Evolutionary conservation across 2,888 invertebrate species (phyloP), one percentile per base, ranked within the genome.

Genomic region (Scaptomyza caliginosa): DNA sequence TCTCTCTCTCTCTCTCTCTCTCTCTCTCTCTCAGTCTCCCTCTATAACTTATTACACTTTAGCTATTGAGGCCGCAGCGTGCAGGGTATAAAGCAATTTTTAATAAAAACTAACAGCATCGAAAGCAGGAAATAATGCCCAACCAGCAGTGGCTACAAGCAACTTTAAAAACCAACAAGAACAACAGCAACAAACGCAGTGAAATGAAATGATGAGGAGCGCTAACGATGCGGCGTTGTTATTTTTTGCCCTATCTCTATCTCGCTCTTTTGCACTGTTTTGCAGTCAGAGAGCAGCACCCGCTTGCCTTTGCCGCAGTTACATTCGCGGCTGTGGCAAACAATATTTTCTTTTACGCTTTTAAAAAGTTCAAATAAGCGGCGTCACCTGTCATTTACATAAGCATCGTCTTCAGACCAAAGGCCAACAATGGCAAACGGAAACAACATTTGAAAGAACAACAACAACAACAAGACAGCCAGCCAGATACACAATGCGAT

Each of bases 61-160:
- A 30, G 34, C 19, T 32, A 21, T 57, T 62, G 39, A 39, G 36
- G 62, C 57, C 24, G 54, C 68, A 56, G 46, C 55, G 65, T 59
- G 65, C 59, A 60, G 52, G 56, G 59, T 51, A 69, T 74, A 81
- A 77, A 77, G 77, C 81, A 70, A 64, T 81, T 81, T 81, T 77
- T 77, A 81, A 77, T 77, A 77, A 69, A 77, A 81, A 66, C 63
- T 66, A 70, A 69, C 75, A 66, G 63, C 65, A 54, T 54, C 65
- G 49, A 26, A 54, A 42, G 52, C 67, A 50, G 76, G 38, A 64
- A 58, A 77, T 80, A 74, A 68, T 73, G 68, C 45, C 39, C 62
- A 46, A 38, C 49, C 59, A 34, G 46, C 43, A 45, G 43, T 0
- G 13, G 34, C 38, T 13, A 7, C 30, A 32, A 26, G 8, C 17